Conservation (phyloP, 2,888 invertebrate species). For the Pseudococcus viburni region DNA sequence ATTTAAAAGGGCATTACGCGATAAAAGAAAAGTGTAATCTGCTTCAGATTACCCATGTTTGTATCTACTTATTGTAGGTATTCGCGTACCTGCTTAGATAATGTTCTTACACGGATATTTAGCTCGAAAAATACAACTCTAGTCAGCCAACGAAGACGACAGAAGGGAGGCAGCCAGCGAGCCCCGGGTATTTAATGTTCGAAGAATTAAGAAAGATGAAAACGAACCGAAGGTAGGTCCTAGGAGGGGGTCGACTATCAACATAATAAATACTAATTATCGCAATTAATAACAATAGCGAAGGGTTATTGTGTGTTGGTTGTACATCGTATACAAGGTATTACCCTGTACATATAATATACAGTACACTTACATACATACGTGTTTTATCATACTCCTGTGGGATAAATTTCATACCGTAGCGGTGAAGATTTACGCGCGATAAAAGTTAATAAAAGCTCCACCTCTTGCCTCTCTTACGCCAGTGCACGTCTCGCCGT, state of each 20-base stretch:
- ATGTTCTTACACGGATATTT: no score
- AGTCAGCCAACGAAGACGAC: no score
- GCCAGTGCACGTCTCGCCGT: not conserved
- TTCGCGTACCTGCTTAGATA: no score
- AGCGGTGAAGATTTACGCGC: constrained; percentile 43
- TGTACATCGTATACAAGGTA: not conserved
- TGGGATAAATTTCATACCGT: constrained; percentile 24
- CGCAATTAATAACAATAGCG: constrained; percentile 21
- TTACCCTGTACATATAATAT: not conserved
- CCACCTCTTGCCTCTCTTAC: not conserved
- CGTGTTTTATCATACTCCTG: constrained; percentile 46
- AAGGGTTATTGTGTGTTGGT: not conserved
- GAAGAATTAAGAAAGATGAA: not conserved
- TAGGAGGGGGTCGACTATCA: not conserved
- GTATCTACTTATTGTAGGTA: not conserved
- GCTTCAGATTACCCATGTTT: not conserved
- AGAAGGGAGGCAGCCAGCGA: no score
- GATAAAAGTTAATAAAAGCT: constrained; percentile 56
- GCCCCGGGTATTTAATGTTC: no score
- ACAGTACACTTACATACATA: not conserved
- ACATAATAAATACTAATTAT: constrained; percentile 14
- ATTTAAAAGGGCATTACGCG: not conserved
- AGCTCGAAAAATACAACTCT: no score
- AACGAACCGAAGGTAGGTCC: not conserved
- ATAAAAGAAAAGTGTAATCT: not conserved